phyloP scores from a whole-genome alignment of 2,113 vertebrate genomes.

The Macheiramphus alcinus region DNA sequence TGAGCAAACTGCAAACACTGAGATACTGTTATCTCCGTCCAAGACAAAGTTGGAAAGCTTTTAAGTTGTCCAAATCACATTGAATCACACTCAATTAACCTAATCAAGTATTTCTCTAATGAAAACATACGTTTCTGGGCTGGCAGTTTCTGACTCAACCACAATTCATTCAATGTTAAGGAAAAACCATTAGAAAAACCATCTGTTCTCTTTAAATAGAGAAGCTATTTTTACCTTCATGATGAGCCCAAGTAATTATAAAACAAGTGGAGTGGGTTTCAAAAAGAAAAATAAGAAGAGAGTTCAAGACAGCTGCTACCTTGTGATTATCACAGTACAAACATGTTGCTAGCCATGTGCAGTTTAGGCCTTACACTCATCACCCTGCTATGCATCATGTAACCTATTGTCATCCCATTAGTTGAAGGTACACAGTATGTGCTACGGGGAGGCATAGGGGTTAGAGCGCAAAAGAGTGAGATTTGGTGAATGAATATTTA shows the following conservation, averaged over 20 bases:
- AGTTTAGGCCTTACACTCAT: neutral
- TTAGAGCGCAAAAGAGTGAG: neutral
- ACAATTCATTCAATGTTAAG: slow-evolving; percentile 47
- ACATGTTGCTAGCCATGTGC: neutral
- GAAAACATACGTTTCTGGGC: slow-evolving; percentile 28
- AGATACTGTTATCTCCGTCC: neutral
- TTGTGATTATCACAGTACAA: slow-evolving; percentile 11
- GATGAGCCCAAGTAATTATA: slow-evolving; percentile 49
- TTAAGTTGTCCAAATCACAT: neutral
- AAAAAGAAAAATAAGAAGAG: slow-evolving; percentile 43
- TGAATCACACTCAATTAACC: slow-evolving; percentile 46
- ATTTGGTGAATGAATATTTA: slow-evolving; percentile 4
- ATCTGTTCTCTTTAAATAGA: slow-evolving; percentile 73
- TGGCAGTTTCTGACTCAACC: slow-evolving; percentile 38
- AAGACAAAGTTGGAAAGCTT: slow-evolving; percentile 12
- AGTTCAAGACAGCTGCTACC: slow-evolving; percentile 58
- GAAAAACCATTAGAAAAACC: slow-evolving; percentile 64
- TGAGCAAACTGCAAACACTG: neutral
- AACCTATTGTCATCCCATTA: neutral
- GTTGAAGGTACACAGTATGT: neutral
- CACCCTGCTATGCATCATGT: neutral
- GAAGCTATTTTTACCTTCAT: slow-evolving; percentile 60
- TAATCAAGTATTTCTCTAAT: slow-evolving; percentile 43
- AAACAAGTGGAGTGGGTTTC: slow-evolving; percentile 56
- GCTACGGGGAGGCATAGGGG: neutral